Percentiles rank a stretch among this genome's conserved stretches.
Conservation (phyloP, 2,797 vertebrate species). For the Phrynocephalus vlangalii region DNA sequence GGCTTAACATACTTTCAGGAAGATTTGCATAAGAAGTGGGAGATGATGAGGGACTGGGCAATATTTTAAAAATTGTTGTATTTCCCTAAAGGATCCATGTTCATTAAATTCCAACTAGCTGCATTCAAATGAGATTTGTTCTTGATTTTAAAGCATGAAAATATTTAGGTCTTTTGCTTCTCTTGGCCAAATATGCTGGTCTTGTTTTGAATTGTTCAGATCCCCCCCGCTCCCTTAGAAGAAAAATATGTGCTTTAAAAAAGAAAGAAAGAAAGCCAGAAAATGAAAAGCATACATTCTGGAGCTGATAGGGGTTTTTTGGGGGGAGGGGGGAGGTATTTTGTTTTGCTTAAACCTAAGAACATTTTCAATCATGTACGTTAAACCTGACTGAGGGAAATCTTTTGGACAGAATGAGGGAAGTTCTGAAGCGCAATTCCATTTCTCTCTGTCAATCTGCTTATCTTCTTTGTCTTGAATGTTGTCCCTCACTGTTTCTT, state of each 20-base stretch:
- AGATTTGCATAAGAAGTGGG: neutral
- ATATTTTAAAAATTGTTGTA: neutral
- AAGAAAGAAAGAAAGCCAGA: neutral
- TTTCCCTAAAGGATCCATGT: neutral
- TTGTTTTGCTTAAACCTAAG: neutral
- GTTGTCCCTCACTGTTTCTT: conserved; percentile 5
- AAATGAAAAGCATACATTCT: neutral
- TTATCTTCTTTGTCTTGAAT: conserved; percentile 16
- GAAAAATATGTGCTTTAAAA: neutral
- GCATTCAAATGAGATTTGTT: neutral
- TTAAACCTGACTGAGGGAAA: neutral
- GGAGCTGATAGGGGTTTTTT: no score
- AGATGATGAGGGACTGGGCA: no score
- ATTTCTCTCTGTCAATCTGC: neutral
- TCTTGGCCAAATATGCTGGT: neutral
- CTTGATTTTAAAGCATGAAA: neutral
- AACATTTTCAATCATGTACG: neutral
- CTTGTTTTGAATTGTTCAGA: neutral
- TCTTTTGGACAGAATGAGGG: neutral
- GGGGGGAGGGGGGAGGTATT: no score
- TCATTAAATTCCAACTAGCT: neutral
- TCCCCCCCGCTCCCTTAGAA: neutral
- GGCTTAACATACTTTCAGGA: neutral
- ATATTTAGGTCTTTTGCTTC: neutral
- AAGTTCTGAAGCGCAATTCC: neutral